phyloP scores from a whole-genome alignment of 2,797 vertebrate genomes.

The Simalia tracyae region DNA sequence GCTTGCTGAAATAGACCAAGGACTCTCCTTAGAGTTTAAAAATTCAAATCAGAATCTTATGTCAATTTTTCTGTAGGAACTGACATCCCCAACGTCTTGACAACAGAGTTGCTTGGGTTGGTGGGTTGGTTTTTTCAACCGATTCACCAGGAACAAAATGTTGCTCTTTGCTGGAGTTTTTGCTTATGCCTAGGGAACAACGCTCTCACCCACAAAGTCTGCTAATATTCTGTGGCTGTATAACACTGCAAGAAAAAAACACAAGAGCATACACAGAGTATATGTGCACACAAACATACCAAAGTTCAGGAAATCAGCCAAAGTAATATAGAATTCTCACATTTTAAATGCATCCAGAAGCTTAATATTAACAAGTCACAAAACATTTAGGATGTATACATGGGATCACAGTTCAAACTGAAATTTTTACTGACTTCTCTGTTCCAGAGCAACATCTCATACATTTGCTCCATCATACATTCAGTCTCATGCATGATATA shows the following conservation, averaged over 20 bases:
- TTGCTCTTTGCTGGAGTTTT: not conserved
- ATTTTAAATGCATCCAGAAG: not conserved
- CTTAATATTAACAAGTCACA: not conserved
- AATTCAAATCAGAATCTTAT: not conserved
- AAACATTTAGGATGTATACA: not conserved
- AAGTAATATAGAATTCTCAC: not conserved
- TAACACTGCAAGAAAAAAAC: not conserved
- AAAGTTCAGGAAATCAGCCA: not conserved
- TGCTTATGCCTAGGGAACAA: not conserved
- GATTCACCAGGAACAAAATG: not conserved
- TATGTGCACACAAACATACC: too few relatives aligned
- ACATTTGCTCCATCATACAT: not conserved
- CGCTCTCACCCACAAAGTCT: not conserved
- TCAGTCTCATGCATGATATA: not conserved
- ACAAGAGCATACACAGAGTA: not conserved
- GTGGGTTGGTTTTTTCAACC: not conserved
- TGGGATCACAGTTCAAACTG: not conserved
- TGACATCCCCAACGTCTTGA: not conserved
- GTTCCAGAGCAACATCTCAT: not conserved
- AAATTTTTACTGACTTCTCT: not conserved
- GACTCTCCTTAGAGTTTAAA: not conserved
- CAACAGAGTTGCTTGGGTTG: not conserved
- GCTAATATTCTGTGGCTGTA: not conserved
- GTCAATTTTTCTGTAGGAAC: not conserved
- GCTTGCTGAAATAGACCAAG: not conserved